Conservation (phyloP, 2,797 vertebrate genomes). For the Alauda arvensis region DNA sequence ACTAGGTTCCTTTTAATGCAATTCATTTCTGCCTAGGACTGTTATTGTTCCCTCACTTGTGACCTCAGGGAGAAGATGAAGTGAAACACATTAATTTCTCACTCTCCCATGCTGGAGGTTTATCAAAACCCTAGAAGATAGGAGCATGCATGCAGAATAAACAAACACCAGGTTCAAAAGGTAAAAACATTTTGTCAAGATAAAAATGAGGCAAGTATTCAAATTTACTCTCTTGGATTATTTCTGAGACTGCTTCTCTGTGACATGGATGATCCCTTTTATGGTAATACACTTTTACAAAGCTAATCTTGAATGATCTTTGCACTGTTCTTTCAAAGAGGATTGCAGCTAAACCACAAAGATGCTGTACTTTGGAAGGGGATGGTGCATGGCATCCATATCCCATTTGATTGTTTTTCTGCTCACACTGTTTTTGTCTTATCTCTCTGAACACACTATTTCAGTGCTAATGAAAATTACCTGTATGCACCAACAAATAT, state of each 20-base stretch:
- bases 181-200: constrained; percentile 39
- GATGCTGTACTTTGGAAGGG: neutral
- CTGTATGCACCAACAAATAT: neutral
- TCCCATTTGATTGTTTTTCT: neutral
- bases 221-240: constrained; percentile 33
- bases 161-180: constrained; percentile 38
- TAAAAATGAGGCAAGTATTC: constrained; percentile 42
- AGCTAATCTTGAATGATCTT: neutral
- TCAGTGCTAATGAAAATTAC: constrained; percentile 9
- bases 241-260: constrained; percentile 9
- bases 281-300: neutral
- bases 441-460: neutral
- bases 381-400: neutral
- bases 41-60: constrained; percentile 19
- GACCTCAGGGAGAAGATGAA: constrained; percentile 39
- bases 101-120: constrained; percentile 17
- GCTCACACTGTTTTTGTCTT: neutral
- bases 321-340: neutral
- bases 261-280: constrained; percentile 6
- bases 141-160: neutral
- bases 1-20: constrained; percentile 30
- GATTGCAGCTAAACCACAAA: neutral
- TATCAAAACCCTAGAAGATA: constrained; percentile 33
- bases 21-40: constrained; percentile 29
- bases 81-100: constrained; percentile 42